phyloP scores from a whole-genome alignment of 1,140 invertebrate genomes.

The Cepaea nemoralis region DNA sequence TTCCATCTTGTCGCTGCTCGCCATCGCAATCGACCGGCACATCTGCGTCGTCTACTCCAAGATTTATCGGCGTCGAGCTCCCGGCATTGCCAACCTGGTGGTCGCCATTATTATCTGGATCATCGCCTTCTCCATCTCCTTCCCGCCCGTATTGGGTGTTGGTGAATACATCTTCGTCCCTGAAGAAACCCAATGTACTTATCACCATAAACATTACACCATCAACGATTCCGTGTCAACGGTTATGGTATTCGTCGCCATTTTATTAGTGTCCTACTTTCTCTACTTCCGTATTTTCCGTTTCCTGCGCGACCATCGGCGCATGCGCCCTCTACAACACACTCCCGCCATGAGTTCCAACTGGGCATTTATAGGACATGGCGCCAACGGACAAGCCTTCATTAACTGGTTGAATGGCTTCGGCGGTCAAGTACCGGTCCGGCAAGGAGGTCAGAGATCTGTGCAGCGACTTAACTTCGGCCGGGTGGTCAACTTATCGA shows the following conservation, averaged over 20 bases:
- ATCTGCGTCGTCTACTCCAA: conserved; percentile 58
- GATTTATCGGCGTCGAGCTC: conserved; percentile 57
- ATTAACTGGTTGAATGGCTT: conserved; percentile 66
- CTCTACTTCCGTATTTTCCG: conserved; percentile 64
- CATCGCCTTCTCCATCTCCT: conserved; percentile 31
- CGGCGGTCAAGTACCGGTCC: conserved; percentile 35
- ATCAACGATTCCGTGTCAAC: conserved; percentile 65
- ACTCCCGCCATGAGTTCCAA: conserved; percentile 59
- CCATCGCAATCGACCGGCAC: conserved; percentile 63
- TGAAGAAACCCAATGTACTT: conserved; percentile 63
- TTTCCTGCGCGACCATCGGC: conserved; percentile 61
- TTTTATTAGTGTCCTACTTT: conserved; percentile 54
- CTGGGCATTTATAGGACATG: conserved; percentile 66
- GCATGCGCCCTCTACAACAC: conserved; percentile 61
- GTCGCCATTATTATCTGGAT: conserved; percentile 45
- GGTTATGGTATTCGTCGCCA: conserved; percentile 60
- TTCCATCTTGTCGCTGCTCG: conserved; percentile 59
- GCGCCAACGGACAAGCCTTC: conserved; percentile 61
- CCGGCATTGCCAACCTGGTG: conserved; percentile 52
- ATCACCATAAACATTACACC: conserved; percentile 57
- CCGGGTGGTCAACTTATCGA: conserved; percentile 56
- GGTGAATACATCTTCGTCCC: conserved; percentile 62
- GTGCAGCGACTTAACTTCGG: conserved; percentile 50
- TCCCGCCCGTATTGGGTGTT: conserved; percentile 63
- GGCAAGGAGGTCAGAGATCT: conserved; percentile 36